phyloP scores from a whole-genome alignment of 2,797 vertebrate species.

The Chelon labrosus region DNA sequence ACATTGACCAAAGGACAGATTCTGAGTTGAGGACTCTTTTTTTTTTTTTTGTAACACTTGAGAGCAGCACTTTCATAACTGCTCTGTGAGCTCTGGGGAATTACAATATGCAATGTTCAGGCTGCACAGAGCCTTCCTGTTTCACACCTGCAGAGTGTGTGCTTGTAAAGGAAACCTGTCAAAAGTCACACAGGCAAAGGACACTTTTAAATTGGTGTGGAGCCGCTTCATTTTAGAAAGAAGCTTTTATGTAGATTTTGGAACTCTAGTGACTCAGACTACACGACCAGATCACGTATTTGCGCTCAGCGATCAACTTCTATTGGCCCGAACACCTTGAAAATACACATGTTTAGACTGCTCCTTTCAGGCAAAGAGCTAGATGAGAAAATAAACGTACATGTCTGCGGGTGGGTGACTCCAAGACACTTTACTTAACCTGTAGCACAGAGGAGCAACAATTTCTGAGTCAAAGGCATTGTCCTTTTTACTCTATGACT shows the following conservation, averaged over 20 bases:
- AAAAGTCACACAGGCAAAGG: slow-evolving; percentile 1
- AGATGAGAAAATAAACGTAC: neutral
- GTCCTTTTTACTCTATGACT: too few species aligned
- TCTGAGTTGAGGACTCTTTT: slow-evolving; percentile 10
- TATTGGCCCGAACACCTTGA: slow-evolving; percentile 3
- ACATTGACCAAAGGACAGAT: slow-evolving; percentile 21
- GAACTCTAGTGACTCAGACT: neutral
- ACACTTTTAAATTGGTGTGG: neutral
- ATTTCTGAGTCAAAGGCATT: too few species aligned
- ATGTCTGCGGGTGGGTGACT: too few species aligned
- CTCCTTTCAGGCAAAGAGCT: neutral
- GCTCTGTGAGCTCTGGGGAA: slow-evolving; percentile 19
- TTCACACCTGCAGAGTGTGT: neutral
- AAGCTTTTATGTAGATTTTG: neutral
- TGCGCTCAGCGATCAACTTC: neutral
- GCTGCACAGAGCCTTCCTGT: slow-evolving; percentile 8
- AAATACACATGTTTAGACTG: neutral
- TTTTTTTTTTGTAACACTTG: slow-evolving; percentile 42
- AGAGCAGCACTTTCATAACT: slow-evolving; percentile 39
- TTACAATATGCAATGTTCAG: slow-evolving; percentile 24
- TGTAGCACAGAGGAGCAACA: too few species aligned
- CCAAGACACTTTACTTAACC: neutral
- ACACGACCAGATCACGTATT: neutral
- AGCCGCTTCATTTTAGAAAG: slow-evolving; percentile 6
- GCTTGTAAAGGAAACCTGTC: neutral